Conservation (phyloP, 30 jellyfish, hydroid and myxozoan genomes). For the Aurelia sp. region DNA sequence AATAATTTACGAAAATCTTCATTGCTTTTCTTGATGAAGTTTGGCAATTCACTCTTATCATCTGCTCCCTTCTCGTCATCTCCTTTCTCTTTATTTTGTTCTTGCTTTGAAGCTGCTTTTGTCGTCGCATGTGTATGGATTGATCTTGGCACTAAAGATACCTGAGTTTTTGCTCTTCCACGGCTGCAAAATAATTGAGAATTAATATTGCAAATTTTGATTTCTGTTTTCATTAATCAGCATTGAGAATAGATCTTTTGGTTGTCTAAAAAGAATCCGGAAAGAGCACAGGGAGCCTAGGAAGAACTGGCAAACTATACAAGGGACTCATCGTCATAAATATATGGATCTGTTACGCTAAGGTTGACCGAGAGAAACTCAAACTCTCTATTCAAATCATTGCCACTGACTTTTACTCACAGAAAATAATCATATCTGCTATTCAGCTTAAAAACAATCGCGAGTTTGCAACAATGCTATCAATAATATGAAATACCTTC, state of each 20-base stretch:
- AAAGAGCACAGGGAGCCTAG: too few relatives aligned
- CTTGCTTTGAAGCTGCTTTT: neutral
- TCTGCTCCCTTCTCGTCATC: neutral
- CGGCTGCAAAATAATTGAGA: conserved; percentile 61
- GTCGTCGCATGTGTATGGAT: conserved; percentile 27
- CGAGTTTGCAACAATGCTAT: too few relatives aligned
- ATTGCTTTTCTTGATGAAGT: conserved; percentile 70
- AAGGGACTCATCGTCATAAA: too few relatives aligned
- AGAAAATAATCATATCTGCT: too few relatives aligned
- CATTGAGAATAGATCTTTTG: neutral
- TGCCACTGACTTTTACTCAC: too few relatives aligned
- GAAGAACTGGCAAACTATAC: too few relatives aligned
- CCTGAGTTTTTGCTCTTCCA: conserved; percentile 93
- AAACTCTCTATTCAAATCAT: too few relatives aligned
- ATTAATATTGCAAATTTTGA: neutral
- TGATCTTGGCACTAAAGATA: conserved; percentile 87
- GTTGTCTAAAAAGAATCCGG: neutral
- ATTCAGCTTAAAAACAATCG: too few relatives aligned
- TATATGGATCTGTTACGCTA: too few relatives aligned
- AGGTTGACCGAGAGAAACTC: too few relatives aligned
- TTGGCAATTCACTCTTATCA: too few relatives aligned
- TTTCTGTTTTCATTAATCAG: neutral
- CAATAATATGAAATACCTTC: conserved; percentile 33
- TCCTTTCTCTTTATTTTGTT: neutral
- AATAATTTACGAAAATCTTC: conserved; percentile 79